phyloP scores from a whole-genome alignment of 2,888 invertebrate species.

The Caenorhabditis parvicauda region DNA sequence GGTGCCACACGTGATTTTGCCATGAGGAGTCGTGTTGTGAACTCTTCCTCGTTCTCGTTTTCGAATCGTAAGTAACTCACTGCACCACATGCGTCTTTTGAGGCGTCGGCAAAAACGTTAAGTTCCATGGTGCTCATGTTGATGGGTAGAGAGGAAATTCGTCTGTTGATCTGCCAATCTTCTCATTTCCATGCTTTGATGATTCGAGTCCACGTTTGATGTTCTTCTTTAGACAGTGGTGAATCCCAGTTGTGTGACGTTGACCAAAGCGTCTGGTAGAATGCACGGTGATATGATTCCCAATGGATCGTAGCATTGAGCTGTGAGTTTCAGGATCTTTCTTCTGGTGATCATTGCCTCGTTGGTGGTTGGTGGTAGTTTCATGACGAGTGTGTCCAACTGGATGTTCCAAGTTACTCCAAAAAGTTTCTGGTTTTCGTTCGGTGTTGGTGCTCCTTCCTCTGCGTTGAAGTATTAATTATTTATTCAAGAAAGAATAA shows the following conservation, averaged over 20 bases:
- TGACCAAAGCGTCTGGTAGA: conserved; percentile 11
- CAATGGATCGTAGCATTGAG: conserved; percentile 16
- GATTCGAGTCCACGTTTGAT: not conserved
- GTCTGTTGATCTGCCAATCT: not conserved
- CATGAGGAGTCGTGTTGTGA: conserved; percentile 25
- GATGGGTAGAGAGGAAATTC: not conserved
- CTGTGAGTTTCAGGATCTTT: not conserved
- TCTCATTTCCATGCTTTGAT: not conserved
- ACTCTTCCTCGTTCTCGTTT: conserved; percentile 12
- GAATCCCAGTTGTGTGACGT: conserved; percentile 9
- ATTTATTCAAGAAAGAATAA: no score
- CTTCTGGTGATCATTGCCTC: conserved; percentile 2
- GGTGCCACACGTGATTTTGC: conserved; percentile 22
- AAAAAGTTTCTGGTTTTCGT: conserved; percentile 2
- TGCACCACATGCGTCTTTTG: conserved; percentile 3
- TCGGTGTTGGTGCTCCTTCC: not conserved
- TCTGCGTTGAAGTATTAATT: not conserved
- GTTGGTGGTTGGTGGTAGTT: not conserved
- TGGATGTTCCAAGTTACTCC: conserved; percentile 5
- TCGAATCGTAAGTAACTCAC: conserved; percentile 6
- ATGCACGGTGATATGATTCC: conserved; percentile 15
- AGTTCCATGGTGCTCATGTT: not conserved
- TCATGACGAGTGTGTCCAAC: not conserved
- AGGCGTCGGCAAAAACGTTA: conserved; percentile 7
- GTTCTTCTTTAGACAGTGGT: conserved; percentile 1